Evolutionary conservation across 2,113 vertebrate species (phyloP).

Genomic region (Carassius auratus): DNA sequence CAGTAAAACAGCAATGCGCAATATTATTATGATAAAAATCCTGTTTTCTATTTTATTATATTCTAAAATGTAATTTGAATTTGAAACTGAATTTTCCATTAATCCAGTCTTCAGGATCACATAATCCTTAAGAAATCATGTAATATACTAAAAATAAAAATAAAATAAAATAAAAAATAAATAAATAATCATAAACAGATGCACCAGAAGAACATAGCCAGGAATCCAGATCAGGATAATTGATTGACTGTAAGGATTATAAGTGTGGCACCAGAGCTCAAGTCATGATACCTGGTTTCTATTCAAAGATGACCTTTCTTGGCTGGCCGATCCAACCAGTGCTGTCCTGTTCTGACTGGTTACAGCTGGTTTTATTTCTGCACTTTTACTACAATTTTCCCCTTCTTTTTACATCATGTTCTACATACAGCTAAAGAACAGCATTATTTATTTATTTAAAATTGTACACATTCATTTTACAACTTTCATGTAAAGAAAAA

Average conservation of each 20-base stretch:
- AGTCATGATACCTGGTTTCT: not conserved
- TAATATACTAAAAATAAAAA: too few relatives aligned
- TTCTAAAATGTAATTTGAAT: too few relatives aligned
- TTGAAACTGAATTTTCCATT: too few relatives aligned
- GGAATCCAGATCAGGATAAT: slow-evolving; percentile 15
- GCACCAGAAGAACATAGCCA: not conserved
- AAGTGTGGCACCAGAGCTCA: not conserved
- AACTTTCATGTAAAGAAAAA: not conserved
- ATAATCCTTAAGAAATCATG: too few relatives aligned
- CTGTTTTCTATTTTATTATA: too few relatives aligned
- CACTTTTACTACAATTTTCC: not conserved
- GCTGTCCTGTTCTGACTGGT: not conserved
- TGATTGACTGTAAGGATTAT: not conserved
- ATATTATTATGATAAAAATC: too few relatives aligned
- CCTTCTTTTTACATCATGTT: not conserved
- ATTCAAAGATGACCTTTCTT: not conserved
- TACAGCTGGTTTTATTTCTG: not conserved
- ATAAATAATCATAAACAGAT: not conserved
- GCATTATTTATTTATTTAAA: not conserved
- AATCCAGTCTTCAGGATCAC: too few relatives aligned
- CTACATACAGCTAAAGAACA: not conserved
- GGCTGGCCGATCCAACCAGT: not conserved
- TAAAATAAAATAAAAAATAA: too few relatives aligned
- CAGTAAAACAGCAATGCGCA: too few relatives aligned
- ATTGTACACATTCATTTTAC: not conserved